Conservation (phyloP, 2,888 invertebrate genomes). For the Melanophora roralis region DNA sequence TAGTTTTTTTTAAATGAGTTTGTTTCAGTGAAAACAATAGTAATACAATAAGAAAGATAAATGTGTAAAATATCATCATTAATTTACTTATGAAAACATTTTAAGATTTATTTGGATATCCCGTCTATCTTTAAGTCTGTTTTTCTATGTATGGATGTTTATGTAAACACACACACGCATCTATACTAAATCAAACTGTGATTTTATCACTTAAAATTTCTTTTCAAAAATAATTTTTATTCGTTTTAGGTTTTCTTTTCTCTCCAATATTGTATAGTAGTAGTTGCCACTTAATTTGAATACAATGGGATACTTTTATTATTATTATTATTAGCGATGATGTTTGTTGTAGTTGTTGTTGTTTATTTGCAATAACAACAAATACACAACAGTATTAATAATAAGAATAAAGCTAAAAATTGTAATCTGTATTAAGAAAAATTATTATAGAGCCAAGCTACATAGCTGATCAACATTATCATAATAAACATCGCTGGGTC, state of each 20-base stretch:
- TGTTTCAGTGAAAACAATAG: neutral
- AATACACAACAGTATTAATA: too few relatives aligned
- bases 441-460: neutral
- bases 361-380: neutral
- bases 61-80: slow-evolving; percentile 48
- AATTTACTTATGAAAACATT: slow-evolving; percentile 31
- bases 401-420: neutral
- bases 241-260: neutral
- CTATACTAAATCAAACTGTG: slow-evolving; percentile 15
- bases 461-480: neutral
- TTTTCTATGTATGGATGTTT: neutral
- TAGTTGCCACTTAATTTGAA: slow-evolving; percentile 57
- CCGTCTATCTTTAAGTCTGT: slow-evolving; percentile 29
- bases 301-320: slow-evolving; percentile 61
- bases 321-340: slow-evolving; percentile 18
- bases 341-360: slow-evolving; percentile 21
- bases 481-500: slow-evolving; percentile 2
- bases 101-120: slow-evolving; percentile 53
- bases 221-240: slow-evolving; percentile 51
- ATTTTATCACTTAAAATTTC: slow-evolving; percentile 54
- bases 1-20: neutral
- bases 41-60: neutral
- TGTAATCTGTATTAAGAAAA: slow-evolving; percentile 16
- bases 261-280: slow-evolving; percentile 45
- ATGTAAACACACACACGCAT: neutral